Evolutionary conservation across 53 echinoderm and acorn worm species (phyloP), one percentile per base, ranked within the genome.

Genomic region (Antedon mediterranea): DNA sequence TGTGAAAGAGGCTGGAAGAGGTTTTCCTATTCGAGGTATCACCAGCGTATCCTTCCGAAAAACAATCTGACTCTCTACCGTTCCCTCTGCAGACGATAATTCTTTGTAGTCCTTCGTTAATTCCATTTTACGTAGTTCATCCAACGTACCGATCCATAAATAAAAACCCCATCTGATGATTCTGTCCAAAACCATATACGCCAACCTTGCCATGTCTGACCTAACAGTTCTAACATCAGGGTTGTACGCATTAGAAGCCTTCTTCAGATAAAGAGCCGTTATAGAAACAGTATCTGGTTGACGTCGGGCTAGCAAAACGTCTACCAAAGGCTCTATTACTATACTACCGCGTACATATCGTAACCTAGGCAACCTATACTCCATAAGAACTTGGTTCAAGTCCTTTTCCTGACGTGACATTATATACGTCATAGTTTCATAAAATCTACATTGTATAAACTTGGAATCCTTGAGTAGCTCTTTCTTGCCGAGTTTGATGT

Each of bases 201-300:
- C 94, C 31, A 91, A 81, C 83, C 94, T 86, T 28, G 94, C 89
- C 94, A 94, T 94, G 75, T 94, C 90, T 7, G 89, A 89, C 20
- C 90, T 80, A 5, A 89, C 83, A 74, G 82, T 81, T 28, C 94
- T 71, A 7, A 83, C 85, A 76, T 94, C 94, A 15, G 94, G 90
- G 34, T 87, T 84, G 79, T 91, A 94, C 3, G 90, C 94, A 26
- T 78, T 75, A 15, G 89, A 87, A 27, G 86, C 44, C 29, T 94
- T 94, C 11, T 86, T 86, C 28, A 94, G 74, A 89, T 89, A 83
- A 20, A 90, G 57, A 0, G 88, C 86, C 0, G 94, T 88, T 31
- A 94, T 78, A 74, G 83, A 86, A 3, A 89, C 72, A 26, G 84
- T 79, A 31, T 90, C 89, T 43, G 91, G 94, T 31, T 86, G 83